Percentiles rank a stretch among this genome's conserved stretches.
phyloP scores from a whole-genome alignment of 1,140 invertebrate genomes.

The Drosophila sproati region DNA sequence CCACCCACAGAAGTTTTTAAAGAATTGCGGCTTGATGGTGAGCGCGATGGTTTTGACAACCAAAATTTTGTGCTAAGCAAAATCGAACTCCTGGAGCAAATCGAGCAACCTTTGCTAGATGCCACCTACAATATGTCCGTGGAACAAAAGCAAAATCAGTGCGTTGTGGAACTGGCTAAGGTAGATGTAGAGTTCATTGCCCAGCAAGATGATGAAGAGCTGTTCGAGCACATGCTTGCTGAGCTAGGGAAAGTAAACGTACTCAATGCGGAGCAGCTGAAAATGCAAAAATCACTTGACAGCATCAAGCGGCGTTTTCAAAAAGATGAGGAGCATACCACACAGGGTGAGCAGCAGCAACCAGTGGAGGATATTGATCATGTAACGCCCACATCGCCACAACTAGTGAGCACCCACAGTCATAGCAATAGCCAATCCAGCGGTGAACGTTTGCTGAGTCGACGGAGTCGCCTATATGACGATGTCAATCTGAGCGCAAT shows the following conservation, averaged over 20 bases:
- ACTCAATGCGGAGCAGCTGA: conserved; percentile 67
- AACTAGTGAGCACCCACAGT: conserved; percentile 36
- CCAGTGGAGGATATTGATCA: conserved; percentile 25
- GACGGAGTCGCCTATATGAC: conserved; percentile 80
- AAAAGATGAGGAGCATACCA: conserved; percentile 38
- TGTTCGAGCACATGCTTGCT: conserved; percentile 79
- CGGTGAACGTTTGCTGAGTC: conserved; percentile 72
- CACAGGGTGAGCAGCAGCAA: conserved; percentile 7
- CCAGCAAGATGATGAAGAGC: conserved; percentile 76
- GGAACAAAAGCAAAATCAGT: conserved; percentile 70
- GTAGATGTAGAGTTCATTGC: conserved; percentile 75
- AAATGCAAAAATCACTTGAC: conserved; percentile 80
- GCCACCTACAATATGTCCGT: conserved; percentile 56
- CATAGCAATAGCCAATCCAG: conserved; percentile 39
- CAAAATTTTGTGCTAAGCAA: conserved; percentile 54
- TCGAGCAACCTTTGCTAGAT: conserved; percentile 68
- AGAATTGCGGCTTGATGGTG: neutral
- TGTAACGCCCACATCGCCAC: conserved; percentile 30
- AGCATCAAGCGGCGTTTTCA: conserved; percentile 78
- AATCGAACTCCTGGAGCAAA: conserved; percentile 70
- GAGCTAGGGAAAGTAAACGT: conserved; percentile 68
- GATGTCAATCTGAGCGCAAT: conserved; percentile 76
- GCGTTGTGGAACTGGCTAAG: conserved; percentile 74
- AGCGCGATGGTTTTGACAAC: conserved; percentile 32
- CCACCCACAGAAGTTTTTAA: conserved; percentile 10